Evolutionary conservation across 2,113 vertebrate species (phyloP).

Genomic region (Mastomys coucha): DNA sequence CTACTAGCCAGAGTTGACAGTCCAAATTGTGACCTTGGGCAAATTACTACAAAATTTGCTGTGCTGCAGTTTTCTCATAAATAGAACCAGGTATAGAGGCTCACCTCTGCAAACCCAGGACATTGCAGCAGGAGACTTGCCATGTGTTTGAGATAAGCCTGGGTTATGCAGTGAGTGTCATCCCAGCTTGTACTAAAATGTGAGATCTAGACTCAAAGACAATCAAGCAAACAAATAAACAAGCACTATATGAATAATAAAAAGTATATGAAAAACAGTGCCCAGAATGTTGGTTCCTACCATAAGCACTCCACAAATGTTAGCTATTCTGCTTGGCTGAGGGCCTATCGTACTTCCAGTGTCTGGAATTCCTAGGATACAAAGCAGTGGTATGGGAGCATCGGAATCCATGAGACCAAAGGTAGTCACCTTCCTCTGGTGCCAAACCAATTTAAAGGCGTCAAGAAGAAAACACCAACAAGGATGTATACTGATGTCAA

Average conservation of each 20-base stretch:
- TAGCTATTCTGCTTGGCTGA: conserved; percentile 6
- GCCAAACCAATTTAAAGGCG: conserved; percentile 30
- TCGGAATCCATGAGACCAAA: not conserved
- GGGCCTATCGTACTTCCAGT: not conserved
- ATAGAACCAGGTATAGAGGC: not conserved
- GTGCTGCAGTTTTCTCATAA: not conserved
- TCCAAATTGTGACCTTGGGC: not conserved
- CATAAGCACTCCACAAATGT: not conserved
- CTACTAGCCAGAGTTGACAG: conserved; percentile 25
- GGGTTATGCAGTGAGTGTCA: not conserved
- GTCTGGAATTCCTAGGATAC: not conserved
- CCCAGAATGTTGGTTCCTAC: conserved; percentile 14
- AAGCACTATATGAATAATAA: not conserved
- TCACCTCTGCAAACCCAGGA: not conserved
- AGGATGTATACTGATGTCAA: not conserved
- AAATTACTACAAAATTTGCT: not conserved
- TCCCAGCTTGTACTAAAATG: not conserved
- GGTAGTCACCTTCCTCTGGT: not conserved
- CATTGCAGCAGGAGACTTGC: not conserved
- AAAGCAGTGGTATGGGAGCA: not conserved
- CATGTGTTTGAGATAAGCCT: not conserved
- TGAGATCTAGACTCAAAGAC: not conserved
- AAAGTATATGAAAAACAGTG: not conserved
- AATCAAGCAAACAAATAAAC: not conserved
- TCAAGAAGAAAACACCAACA: conserved; percentile 17